Conservation (phyloP, 2,113 vertebrate species). For the human region GRCh38 chr4:132206001-132206500, state of each 20-base stretch:
- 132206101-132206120: constrained; percentile 28
- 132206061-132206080: constrained; percentile 65
- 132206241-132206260: neutral
- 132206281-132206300: neutral
- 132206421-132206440: constrained; percentile 13
- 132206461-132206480: neutral
- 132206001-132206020: constrained; percentile 57
- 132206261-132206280: neutral
- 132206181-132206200: neutral
- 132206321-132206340: neutral
- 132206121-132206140: constrained; percentile 15
- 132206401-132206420: neutral
- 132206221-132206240: neutral
- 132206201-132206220: neutral
- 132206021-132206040: constrained; percentile 45
- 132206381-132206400: neutral
- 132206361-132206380: neutral
- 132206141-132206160: neutral
- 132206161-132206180: constrained; percentile 4
- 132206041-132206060: constrained; percentile 43
- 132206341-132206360: neutral
- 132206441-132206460: neutral
- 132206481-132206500: neutral
- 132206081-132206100: constrained; percentile 61
- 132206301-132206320: neutral